Conservation (phyloP, 2,888 invertebrate species). For the Opisthograptis luteolata region DNA sequence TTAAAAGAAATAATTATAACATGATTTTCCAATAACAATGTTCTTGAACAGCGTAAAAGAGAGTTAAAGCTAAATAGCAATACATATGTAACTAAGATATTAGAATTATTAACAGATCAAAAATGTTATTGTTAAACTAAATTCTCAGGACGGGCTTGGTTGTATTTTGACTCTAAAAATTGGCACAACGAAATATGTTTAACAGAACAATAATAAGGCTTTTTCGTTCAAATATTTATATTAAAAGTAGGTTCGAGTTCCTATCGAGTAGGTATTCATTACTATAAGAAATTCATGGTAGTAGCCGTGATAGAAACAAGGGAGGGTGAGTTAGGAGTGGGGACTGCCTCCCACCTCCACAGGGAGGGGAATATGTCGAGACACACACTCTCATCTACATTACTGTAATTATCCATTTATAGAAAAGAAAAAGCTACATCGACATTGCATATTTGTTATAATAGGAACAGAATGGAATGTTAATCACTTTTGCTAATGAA, state of each 20-base stretch:
- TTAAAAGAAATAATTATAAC: too few relatives aligned
- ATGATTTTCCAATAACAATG: too few relatives aligned
- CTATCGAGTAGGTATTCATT: slow-evolving; percentile 48
- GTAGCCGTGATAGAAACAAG: slow-evolving; percentile 54
- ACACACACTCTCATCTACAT: slow-evolving; percentile 74
- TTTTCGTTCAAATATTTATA: too few relatives aligned
- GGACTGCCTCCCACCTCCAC: slow-evolving; percentile 44
- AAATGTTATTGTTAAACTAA: too few relatives aligned
- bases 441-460: slow-evolving; percentile 41
- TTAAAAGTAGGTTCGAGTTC: slow-evolving; percentile 20
- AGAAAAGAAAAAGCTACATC: slow-evolving; percentile 56
- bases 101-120: too few relatives aligned
- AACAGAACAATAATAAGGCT: too few relatives aligned
- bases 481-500: slow-evolving; percentile 38
- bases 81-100: too few relatives aligned
- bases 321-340: slow-evolving; percentile 44
- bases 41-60: too few relatives aligned
- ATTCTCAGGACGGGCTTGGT: too few relatives aligned
- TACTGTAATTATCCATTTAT: slow-evolving; percentile 81
- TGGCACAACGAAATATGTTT: too few relatives aligned
- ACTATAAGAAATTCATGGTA: slow-evolving; percentile 49
- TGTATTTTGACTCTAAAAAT: too few relatives aligned
- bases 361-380: slow-evolving; percentile 68
- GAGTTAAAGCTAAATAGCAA: too few relatives aligned
- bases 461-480: slow-evolving; percentile 26